A percentile compares a stretch with the other conserved stretches of the same genome.
phyloP scores from a whole-genome alignment of 2,113 vertebrate genomes.

The Sphaerodactylus townsendi region DNA sequence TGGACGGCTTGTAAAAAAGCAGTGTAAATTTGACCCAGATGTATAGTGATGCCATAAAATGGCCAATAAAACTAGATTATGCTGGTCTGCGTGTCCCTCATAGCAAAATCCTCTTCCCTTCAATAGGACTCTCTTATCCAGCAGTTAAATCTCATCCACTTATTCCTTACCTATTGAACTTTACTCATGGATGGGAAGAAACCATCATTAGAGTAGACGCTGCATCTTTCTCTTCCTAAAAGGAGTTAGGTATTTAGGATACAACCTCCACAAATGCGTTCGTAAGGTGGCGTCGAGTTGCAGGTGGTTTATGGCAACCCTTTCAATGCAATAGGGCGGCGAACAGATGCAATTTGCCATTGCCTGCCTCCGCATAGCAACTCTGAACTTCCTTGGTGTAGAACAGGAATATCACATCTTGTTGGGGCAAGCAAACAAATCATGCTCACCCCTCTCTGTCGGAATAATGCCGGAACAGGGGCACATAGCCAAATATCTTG shows the following conservation, averaged over 20 bases:
- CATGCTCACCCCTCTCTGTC: no score
- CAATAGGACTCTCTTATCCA: not conserved
- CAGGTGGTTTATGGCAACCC: no score
- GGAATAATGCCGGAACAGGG: no score
- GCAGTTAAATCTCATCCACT: not conserved
- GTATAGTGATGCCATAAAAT: conserved; percentile 6
- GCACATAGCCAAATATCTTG: no score
- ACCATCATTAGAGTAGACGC: not conserved
- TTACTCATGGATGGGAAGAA: not conserved
- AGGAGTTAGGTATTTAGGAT: not conserved
- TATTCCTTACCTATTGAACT: conserved; percentile 5
- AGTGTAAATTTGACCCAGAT: conserved; percentile 9
- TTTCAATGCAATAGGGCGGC: no score
- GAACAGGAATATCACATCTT: no score
- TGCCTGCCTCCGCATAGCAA: no score
- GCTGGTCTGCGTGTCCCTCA: not conserved
- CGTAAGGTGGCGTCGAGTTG: no score
- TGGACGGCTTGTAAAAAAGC: conserved; percentile 9
- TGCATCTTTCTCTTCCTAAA: not conserved
- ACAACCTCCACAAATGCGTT: not conserved
- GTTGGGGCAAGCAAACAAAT: no score
- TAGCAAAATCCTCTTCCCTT: not conserved
- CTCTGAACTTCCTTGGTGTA: no score
- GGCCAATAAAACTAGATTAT: not conserved
- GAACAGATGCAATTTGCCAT: no score